A percentile compares a stretch with the other conserved stretches of the same genome.
These are phyloP conservation scores for Notarius quadriscutis DNA, from an alignment of 2,113 vertebrate genomes.

Conservation along the genomic window DNA sequence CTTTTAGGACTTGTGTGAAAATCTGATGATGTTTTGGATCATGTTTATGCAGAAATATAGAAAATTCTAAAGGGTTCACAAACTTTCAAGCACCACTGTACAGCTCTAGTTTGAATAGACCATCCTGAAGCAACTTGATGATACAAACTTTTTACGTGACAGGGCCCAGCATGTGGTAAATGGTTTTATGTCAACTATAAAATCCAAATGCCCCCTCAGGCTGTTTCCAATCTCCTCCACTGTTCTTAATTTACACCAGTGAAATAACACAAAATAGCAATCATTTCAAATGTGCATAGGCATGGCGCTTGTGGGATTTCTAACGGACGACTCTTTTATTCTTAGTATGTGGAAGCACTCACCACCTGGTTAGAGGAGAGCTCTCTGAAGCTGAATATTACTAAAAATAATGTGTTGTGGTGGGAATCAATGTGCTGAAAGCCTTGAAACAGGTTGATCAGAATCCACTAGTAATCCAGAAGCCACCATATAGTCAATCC, in stretches of 20 bases:
- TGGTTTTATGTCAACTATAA: slow-evolving; percentile 15
- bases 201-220: slow-evolving; percentile 13
- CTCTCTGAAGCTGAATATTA: background rate
- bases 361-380: background rate
- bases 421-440: background rate
- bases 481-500: background rate
- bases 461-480: background rate
- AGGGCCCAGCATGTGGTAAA: slow-evolving; percentile 28
- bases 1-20: too few species aligned
- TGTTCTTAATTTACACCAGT: slow-evolving; percentile 31
- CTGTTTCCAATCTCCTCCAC: slow-evolving; percentile 1
- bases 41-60: too few species aligned
- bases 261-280: slow-evolving; percentile 28
- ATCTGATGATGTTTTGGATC: too few species aligned
- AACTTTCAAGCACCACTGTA: too few species aligned
- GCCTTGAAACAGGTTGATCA: background rate
- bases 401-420: background rate
- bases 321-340: slow-evolving; percentile 14
- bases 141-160: slow-evolving; percentile 16
- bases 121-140: slow-evolving; percentile 14
- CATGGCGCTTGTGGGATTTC: slow-evolving; percentile 11
- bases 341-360: background rate
- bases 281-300: slow-evolving; percentile 30
- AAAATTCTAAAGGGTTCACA: too few species aligned
- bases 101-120: background rate